Evolutionary conservation across 2,888 invertebrate genomes (phyloP), one percentile per base, ranked within the genome.

Genomic region (Zaprionus bogoriensis): DNA sequence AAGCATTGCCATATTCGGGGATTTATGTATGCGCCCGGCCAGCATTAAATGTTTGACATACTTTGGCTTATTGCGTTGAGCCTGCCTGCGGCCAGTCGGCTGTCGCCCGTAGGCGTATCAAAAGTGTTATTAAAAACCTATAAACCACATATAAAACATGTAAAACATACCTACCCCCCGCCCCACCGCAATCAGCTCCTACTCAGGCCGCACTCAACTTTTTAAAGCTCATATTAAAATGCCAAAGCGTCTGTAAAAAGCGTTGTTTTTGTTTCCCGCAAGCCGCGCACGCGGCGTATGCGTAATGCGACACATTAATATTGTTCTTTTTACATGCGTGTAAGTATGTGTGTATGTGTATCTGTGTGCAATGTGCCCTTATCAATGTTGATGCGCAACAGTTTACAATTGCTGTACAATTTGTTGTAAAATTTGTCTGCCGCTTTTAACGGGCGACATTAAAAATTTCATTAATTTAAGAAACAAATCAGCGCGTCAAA

Each of bases 351-450:
- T 17, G 17, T 22, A 19, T 36, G 51, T 64, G 41, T 42, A 28
- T 42, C 19, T 45, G 48, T 66, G 44, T 59, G 50, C 42, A n/a
- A 9, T 62, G 41, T 47, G 44, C 39, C 60, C 62, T 63, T 84
- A 80, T 77, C 70, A 74, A 74, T 75, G 32, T 78, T 75, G 72
- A 81, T 81, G 79, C 66, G 82, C 85, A 80, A 80, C 79, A 84
- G 72, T 82, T 78, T 67, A 68, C 62, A 81, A 74, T 70, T 72
- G 65, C 57, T 67, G 58, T 51, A 50, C 47, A 73, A 67, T 48
- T 73, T 76, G 60, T 64, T 69, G 50, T 20, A 55, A 41, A 53
- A 45, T 60, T 20, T 41, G 41, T 57, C n/a, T 41, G 45, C 59
- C 61, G 67, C 41, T 47, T 46, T 71, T 64, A 66, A 76, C 68